Evolutionary conservation across 2,113 vertebrate species (phyloP).

Genomic region (Leucopsar rothschildi): DNA sequence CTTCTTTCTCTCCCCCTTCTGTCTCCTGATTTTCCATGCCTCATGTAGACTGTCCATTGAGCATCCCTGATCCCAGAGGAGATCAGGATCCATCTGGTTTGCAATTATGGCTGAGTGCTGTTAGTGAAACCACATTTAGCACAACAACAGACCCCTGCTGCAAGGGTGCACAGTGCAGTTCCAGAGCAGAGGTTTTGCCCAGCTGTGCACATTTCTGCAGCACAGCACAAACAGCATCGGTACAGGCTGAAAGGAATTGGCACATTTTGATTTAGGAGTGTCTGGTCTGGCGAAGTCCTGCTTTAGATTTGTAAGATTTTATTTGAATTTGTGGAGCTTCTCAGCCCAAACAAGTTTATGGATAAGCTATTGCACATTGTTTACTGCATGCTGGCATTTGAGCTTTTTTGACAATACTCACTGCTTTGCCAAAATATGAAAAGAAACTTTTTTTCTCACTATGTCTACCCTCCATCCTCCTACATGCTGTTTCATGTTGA

Average conservation of each 20-base stretch:
- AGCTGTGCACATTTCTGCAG: not conserved
- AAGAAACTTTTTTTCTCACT: not conserved
- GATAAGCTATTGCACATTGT: not conserved
- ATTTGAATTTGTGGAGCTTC: not conserved
- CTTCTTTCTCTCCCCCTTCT: not conserved
- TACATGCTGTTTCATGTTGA: not conserved
- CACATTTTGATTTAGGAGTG: accelerated
- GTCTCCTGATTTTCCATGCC: not conserved
- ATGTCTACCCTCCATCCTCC: not conserved
- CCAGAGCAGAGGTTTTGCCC: not conserved
- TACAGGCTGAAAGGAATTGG: not conserved
- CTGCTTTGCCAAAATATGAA: not conserved
- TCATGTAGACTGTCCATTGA: not conserved
- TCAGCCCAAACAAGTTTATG: not conserved
- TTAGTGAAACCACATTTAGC: not conserved
- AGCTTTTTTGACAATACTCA: not conserved
- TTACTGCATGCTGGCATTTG: not conserved
- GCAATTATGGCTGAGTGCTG: not conserved
- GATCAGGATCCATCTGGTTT: not conserved
- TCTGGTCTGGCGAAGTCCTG: not conserved
- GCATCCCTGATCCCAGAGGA: not conserved
- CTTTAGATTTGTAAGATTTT: not conserved
- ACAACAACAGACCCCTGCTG: not conserved
- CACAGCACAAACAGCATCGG: not conserved
- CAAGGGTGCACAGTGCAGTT: not conserved